Base-by-base conservation (phyloP, 1,140 invertebrate species). In the Trichonephila clavipes region DNA sequence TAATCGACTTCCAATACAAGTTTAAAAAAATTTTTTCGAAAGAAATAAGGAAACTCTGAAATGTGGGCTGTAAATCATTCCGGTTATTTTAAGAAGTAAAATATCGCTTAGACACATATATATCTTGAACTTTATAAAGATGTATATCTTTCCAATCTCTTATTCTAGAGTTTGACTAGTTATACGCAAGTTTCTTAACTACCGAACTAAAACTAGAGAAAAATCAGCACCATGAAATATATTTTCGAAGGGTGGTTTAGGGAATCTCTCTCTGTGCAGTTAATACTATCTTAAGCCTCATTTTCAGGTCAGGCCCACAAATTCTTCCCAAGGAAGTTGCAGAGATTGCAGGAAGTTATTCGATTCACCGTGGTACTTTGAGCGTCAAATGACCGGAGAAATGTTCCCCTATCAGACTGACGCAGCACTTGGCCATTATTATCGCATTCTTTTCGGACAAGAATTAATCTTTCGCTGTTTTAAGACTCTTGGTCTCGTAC, bases 391-490 rank as follows among this genome's bases (percentile, higher is more conserved):
- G 51, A 85, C 83, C 72, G 72, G 72, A 77, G 82, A 83, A 58
- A 59, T 83, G 82, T 51, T 51, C 62, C 28, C 61, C 86, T 64
- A 88, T 88, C 86, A 64, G 62, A 61, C 86, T 62, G 83, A 88
- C 40, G 34, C 86, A 64, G 86, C 86, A 21, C 34, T 40, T 40
- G 51, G 61, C 86, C 86, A 88, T 88, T 88, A 88, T 89, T 61
- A 89, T 89, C 88, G 88, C 88, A 89, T 89, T 89, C 88, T 89
- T 89, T 88, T 64, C 28, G 86, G 86, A 62, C 88, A 89, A 85
- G 77, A 64, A 92, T 85, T 92, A 92, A 92, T 92, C 90, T 85
- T 58, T 14, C 28, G 51, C 24, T 61, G 69, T 82, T 90, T 90
- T 90, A 90, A 90, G 89, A 90, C 89, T 89, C 58, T 64, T 61